Evolutionary conservation across 2,113 vertebrate species (phyloP).

Genomic region (Danio rerio): GRCz12tu NC_133189.1:29759001-29759500

Average conservation of each 20-base stretch:
- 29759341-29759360: too few species aligned
- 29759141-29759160: slow-evolving; percentile 4
- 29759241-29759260: background rate
- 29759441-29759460: too few species aligned
- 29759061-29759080: too few species aligned
- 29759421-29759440: too few species aligned
- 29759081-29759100: background rate
- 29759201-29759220: background rate
- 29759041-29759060: too few species aligned
- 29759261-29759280: background rate
- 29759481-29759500: too few species aligned
- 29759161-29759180: background rate
- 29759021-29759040: too few species aligned
- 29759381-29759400: too few species aligned
- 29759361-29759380: too few species aligned
- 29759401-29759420: too few species aligned
- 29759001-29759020: too few species aligned
- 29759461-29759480: too few species aligned
- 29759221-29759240: background rate
- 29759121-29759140: background rate
- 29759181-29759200: slow-evolving; percentile 3
- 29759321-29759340: background rate
- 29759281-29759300: background rate
- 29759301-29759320: background rate
- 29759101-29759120: background rate